phyloP scores from a whole-genome alignment of 2,113 vertebrate species.

The Lanius ludovicianus region DNA sequence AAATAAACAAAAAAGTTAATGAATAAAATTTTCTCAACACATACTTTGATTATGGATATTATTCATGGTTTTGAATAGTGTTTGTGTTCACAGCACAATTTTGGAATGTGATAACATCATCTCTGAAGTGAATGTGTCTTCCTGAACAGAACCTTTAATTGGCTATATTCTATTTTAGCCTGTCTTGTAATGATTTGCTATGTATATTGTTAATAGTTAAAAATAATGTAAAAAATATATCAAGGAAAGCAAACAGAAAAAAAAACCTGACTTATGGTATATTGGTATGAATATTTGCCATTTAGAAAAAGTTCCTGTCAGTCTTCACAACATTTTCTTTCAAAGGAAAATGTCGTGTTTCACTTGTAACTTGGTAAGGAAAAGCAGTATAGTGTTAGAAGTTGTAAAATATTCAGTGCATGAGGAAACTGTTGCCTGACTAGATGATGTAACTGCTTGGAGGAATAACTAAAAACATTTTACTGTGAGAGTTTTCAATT shows the following conservation, averaged over 20 bases:
- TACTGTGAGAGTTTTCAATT: background rate
- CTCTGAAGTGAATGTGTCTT: background rate
- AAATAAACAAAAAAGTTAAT: background rate
- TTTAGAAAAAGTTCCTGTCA: background rate
- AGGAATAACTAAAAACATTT: background rate
- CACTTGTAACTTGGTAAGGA: background rate
- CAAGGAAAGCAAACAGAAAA: background rate
- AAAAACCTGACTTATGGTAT: accelerated
- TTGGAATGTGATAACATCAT: background rate
- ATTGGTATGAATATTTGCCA: background rate
- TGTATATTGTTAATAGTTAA: background rate
- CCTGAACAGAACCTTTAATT: background rate
- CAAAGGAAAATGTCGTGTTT: background rate
- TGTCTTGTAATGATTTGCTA: background rate
- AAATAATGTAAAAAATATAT: background rate
- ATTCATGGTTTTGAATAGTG: background rate
- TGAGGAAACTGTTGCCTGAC: background rate
- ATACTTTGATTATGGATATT: background rate
- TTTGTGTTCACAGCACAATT: background rate
- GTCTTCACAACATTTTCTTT: background rate
- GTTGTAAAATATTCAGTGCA: background rate
- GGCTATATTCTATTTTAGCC: background rate
- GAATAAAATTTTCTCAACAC: background rate
- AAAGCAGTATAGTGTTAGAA: background rate
- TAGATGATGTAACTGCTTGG: background rate